These are phyloP conservation scores for Microplitis deprimator DNA, from an alignment of 2,888 invertebrate species.

Conservation along the genomic window DNA sequence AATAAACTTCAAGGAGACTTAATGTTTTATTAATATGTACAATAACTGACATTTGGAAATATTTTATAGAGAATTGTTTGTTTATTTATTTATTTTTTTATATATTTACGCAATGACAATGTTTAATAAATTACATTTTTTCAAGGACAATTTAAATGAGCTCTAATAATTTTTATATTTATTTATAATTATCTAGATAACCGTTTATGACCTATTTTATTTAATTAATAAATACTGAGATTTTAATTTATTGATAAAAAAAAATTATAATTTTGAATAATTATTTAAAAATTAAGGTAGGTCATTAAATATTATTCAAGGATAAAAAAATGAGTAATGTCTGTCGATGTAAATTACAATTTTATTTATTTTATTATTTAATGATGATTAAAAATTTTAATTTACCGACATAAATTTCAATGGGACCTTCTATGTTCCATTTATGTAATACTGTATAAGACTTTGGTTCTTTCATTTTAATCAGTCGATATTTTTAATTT, in stretches of 20 bases:
- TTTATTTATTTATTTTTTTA: not conserved
- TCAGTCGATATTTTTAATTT: slow-evolving; percentile 26
- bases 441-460: slow-evolving; percentile 59
- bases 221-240: not conserved
- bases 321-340: not conserved
- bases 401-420: slow-evolving; percentile 53
- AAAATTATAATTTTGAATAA: not conserved
- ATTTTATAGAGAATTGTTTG: no score
- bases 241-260: no score
- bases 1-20: not conserved
- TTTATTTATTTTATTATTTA: slow-evolving; percentile 3
- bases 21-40: no score
- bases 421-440: slow-evolving; percentile 56
- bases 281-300: not conserved
- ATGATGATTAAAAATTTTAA: slow-evolving; percentile 1
- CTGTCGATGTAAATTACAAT: not conserved
- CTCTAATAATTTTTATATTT: no score
- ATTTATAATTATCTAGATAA: no score
- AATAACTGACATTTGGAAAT: no score
- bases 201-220: not conserved
- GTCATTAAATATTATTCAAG: not conserved
- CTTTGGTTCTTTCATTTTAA: slow-evolving; percentile 59
- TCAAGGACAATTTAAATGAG: no score
- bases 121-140: not conserved
- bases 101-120: not conserved